These are phyloP conservation scores for Drosophila nigritarsus DNA, from an alignment of 2,888 invertebrate genomes.

Conservation along the genomic window DNA sequence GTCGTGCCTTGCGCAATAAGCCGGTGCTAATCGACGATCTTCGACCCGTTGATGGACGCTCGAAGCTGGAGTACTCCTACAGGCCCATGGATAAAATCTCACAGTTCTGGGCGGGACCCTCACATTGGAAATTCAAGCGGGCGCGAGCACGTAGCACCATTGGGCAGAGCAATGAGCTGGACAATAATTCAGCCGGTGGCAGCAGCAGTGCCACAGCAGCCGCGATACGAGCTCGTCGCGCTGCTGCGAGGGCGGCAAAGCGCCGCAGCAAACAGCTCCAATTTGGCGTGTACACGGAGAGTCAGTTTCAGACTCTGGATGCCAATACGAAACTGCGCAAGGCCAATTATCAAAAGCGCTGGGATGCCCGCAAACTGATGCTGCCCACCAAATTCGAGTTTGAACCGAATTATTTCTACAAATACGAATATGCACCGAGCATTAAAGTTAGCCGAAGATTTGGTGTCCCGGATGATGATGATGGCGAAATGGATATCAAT, in stretches of 20 bases:
- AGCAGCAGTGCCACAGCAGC: constrained; percentile 3
- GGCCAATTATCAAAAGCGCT: constrained; percentile 83
- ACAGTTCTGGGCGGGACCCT: constrained; percentile 92
- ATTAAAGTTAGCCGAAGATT: constrained; percentile 62
- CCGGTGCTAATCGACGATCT: constrained; percentile 86
- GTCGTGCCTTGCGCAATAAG: constrained; percentile 82
- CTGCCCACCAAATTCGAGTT: constrained; percentile 83
- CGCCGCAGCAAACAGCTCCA: constrained; percentile 73
- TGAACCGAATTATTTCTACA: constrained; percentile 74
- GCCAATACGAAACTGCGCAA: constrained; percentile 78
- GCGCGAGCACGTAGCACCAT: constrained; percentile 67
- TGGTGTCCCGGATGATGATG: constrained; percentile 83
- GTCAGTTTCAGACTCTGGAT: constrained; percentile 76
- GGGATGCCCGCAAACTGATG: constrained; percentile 84
- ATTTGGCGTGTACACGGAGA: constrained; percentile 79
- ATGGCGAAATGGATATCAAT: constrained; percentile 80
- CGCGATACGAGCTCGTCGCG: constrained; percentile 54
- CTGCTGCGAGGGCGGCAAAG: constrained; percentile 47
- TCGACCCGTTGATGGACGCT: constrained; percentile 86
- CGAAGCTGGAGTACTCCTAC: constrained; percentile 90
- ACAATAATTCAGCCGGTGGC: not conserved
- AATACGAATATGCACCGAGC: constrained; percentile 79
- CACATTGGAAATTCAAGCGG: constrained; percentile 91
- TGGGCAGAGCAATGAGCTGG: constrained; percentile 32
- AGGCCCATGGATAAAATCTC: constrained; percentile 86